Evolutionary conservation across 1,140 invertebrate species (phyloP).

Genomic region (Oryctes rhinoceros): DNA sequence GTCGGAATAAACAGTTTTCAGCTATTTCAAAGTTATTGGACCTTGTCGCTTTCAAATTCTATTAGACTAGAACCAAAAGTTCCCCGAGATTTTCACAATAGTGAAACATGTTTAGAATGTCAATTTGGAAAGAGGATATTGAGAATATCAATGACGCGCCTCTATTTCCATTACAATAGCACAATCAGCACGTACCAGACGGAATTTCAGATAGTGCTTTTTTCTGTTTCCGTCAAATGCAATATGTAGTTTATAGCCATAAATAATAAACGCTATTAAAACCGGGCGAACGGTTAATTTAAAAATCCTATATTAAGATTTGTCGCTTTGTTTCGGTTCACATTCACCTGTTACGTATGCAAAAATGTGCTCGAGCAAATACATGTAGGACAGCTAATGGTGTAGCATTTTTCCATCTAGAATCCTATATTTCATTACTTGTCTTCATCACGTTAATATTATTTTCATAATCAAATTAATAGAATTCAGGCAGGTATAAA

Average conservation of each 20-base stretch:
- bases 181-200: conserved; percentile 42
- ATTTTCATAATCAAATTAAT: no score
- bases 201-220: conserved; percentile 30
- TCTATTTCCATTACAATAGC: conserved; percentile 47
- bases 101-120: conserved; percentile 44
- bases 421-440: no score
- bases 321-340: neutral
- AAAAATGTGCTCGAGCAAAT: no score
- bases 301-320: conserved; percentile 7
- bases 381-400: no score
- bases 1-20: no score
- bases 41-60: neutral
- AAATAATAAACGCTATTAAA: neutral
- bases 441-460: no score
- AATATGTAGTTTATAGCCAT: conserved; percentile 14
- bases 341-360: neutral
- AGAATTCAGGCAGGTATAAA: no score
- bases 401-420: no score
- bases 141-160: conserved; percentile 45
- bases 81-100: conserved; percentile 37
- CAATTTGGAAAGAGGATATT: conserved; percentile 46
- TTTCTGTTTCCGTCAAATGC: conserved; percentile 40
- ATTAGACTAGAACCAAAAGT: neutral
- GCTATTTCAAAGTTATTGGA: no score
- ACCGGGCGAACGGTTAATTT: neutral